Evolutionary conservation across 2,113 vertebrate species (phyloP).

Genomic region (Spea bombifrons): DNA sequence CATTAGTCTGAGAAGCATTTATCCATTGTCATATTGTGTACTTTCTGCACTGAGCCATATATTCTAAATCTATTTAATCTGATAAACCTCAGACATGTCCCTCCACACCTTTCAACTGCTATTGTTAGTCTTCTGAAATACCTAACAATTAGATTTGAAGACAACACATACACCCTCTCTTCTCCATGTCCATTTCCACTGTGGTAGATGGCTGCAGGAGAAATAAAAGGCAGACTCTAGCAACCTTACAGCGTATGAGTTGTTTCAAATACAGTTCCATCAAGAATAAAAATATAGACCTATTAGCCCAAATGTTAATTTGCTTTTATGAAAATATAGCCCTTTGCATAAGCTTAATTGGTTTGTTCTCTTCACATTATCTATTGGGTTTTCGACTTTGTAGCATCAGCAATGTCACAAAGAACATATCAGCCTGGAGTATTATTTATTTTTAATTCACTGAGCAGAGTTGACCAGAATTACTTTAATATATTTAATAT

Average conservation of each 20-base stretch:
- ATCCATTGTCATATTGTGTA: neutral
- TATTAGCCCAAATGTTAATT: too few relatives aligned
- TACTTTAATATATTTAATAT: neutral
- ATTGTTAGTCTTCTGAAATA: neutral
- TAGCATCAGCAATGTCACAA: neutral
- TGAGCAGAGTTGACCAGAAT: neutral
- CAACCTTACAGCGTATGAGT: neutral
- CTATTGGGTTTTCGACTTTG: neutral
- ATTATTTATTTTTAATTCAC: neutral
- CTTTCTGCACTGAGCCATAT: too few relatives aligned
- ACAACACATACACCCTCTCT: neutral
- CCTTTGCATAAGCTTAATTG: conserved; percentile 16
- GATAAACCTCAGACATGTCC: neutral
- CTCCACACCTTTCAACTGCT: neutral
- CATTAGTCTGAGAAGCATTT: neutral
- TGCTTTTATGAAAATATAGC: neutral
- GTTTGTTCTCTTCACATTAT: neutral
- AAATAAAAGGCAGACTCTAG: neutral
- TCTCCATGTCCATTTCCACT: neutral
- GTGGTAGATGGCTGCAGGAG: neutral
- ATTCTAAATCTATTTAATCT: neutral
- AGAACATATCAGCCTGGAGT: neutral
- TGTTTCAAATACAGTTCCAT: neutral
- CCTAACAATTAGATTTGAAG: neutral
- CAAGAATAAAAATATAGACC: neutral